These are phyloP conservation scores for crab-eating macaque (Macaca fascicularis) DNA, from an alignment of 2,113 vertebrate genomes.

Conservation along the genomic window DNA sequence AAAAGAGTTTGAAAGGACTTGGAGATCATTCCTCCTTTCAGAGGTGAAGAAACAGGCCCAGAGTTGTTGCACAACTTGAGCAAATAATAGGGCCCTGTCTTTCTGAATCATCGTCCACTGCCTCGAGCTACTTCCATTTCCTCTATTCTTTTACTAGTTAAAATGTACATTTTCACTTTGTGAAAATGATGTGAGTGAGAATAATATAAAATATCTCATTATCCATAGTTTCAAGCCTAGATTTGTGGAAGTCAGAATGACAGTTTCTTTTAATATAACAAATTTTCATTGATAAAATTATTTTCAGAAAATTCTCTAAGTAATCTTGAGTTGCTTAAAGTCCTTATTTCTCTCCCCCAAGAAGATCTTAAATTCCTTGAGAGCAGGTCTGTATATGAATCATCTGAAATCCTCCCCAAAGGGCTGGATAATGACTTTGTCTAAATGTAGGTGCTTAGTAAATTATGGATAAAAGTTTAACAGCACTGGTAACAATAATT, in stretches of 20 bases:
- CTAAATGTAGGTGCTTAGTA: background rate
- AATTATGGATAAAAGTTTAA: constrained; percentile 28
- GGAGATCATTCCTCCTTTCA: background rate
- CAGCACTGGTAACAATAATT: background rate
- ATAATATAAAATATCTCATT: background rate
- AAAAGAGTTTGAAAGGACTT: background rate
- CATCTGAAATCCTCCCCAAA: background rate
- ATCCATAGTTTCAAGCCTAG: background rate
- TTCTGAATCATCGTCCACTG: background rate
- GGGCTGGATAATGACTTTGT: background rate
- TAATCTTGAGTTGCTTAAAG: background rate
- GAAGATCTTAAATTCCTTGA: background rate
- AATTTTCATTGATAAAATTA: background rate
- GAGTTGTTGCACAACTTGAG: background rate
- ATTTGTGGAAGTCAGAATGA: background rate
- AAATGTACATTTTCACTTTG: background rate
- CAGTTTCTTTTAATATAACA: background rate
- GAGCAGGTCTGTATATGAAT: background rate
- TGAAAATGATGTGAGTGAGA: background rate
- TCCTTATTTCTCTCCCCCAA: background rate
- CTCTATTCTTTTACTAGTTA: background rate
- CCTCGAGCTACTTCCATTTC: background rate
- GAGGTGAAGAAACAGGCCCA: background rate
- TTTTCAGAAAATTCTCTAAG: background rate
- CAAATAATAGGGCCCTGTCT: background rate